A percentile compares a stretch with the other conserved stretches of the same genome.
Evolutionary conservation across 2,888 invertebrate genomes (phyloP).

Genomic region (Omphaloscelis lunosa): DNA sequence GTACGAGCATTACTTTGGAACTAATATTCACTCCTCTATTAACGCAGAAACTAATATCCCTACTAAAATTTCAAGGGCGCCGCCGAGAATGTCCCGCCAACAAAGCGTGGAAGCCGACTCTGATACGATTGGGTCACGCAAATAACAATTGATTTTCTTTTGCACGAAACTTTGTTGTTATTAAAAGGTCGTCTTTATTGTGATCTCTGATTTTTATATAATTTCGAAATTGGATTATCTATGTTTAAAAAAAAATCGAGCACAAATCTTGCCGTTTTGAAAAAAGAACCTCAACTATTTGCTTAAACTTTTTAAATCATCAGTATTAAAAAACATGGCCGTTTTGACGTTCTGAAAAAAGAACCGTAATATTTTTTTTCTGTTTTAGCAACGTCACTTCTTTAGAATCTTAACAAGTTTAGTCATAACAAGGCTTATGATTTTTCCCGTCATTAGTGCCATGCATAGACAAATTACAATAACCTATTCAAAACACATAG

Average conservation of each 20-base stretch:
- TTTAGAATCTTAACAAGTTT: constrained; percentile 8
- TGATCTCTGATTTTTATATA: constrained; percentile 6
- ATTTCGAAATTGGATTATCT: neutral
- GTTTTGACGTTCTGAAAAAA: neutral
- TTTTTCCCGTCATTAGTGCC: neutral
- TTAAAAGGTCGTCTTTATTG: constrained; percentile 27
- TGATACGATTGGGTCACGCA: constrained; percentile 58
- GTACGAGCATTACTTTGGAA: constrained; percentile 17
- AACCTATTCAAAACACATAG: constrained; percentile 49
- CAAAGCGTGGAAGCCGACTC: constrained; percentile 44
- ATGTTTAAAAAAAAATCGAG: neutral
- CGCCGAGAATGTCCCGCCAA: constrained; percentile 53
- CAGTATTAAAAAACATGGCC: neutral
- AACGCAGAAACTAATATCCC: constrained; percentile 48
- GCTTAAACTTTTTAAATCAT: neutral
- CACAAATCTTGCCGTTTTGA: constrained; percentile 4
- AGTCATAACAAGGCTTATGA: neutral
- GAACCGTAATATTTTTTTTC: neutral
- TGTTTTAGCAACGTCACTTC: neutral
- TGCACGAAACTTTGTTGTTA: constrained; percentile 40
- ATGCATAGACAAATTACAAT: constrained; percentile 32
- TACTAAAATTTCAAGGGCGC: constrained; percentile 65
- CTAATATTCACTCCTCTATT: constrained; percentile 26
- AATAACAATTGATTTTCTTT: constrained; percentile 58
- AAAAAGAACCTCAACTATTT: constrained; percentile 2